phyloP scores from a whole-genome alignment of 1,140 invertebrate genomes.

The Oncopeltus fasciatus region DNA sequence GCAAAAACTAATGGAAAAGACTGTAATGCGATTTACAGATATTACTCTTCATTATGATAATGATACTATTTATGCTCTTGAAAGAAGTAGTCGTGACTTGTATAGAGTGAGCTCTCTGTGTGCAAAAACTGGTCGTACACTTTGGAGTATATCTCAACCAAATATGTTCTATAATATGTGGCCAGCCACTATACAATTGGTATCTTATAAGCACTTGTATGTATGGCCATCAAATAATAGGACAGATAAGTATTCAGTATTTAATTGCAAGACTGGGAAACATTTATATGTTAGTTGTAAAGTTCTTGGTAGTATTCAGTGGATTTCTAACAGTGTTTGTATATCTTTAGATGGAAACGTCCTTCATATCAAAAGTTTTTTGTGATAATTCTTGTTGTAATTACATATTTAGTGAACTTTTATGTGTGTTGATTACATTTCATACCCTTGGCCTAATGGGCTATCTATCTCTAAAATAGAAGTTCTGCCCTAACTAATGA shows the following conservation, averaged over 20 bases:
- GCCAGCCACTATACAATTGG: not conserved
- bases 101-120: constrained; percentile 3
- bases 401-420: too few relatives aligned
- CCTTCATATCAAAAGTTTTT: constrained; percentile 3
- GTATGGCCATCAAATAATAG: not conserved
- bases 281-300: not conserved
- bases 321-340: not conserved
- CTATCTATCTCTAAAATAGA: too few relatives aligned
- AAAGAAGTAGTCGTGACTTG: constrained; percentile 1
- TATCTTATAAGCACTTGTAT: not conserved
- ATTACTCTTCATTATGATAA: not conserved
- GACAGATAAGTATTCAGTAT: not conserved
- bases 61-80: not conserved
- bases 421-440: too few relatives aligned
- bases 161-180: constrained; percentile 3
- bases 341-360: not conserved
- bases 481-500: too few relatives aligned
- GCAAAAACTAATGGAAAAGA: constrained; percentile 1
- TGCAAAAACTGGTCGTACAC: not conserved
- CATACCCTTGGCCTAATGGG: too few relatives aligned
- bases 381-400: not conserved
- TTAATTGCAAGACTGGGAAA: constrained; percentile 1
- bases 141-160: not conserved
- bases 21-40: not conserved
- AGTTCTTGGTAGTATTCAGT: not conserved